Evolutionary conservation across 2,888 invertebrate genomes (phyloP).

Genomic region (Melinopterus prodromus): DNA sequence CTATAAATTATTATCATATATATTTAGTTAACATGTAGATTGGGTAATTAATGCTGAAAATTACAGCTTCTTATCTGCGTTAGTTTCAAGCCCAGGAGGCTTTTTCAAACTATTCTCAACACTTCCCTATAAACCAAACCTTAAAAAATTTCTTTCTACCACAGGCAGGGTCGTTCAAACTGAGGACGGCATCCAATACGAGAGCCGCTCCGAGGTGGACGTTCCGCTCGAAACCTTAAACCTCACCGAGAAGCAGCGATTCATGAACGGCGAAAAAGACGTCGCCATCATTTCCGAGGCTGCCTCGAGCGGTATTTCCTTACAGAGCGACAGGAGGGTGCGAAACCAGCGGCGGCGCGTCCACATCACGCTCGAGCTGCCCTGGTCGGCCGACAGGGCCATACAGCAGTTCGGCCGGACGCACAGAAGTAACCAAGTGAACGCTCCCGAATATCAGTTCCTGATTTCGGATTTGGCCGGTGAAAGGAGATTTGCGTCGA

Average conservation of each 20-base stretch:
- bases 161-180: constrained; percentile 80
- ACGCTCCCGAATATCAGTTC: constrained; percentile 98
- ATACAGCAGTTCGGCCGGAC: constrained; percentile 95
- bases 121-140: too few species aligned
- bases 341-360: constrained; percentile 93
- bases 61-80: too few species aligned
- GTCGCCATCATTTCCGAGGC: constrained; percentile 99
- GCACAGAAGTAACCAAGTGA: constrained; percentile 77
- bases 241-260: constrained; percentile 87
- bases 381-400: constrained; percentile 99
- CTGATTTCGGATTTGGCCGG: constrained; percentile 98
- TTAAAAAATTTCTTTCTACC: too few species aligned
- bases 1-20: too few species aligned
- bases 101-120: too few species aligned
- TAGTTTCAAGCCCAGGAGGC: too few species aligned
- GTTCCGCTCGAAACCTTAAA: constrained; percentile 97
- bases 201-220: constrained; percentile 93
- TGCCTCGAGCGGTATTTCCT: constrained; percentile 95
- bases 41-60: too few species aligned
- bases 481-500: constrained; percentile 95
- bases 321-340: constrained; percentile 95
- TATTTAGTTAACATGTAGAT: too few species aligned
- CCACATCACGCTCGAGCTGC: constrained; percentile 97
- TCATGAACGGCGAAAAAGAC: constrained; percentile 98
- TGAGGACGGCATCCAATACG: constrained; percentile 94